Base-by-base conservation (phyloP, 2,888 invertebrate genomes). In the Gonocerus acuteangulatus region DNA sequence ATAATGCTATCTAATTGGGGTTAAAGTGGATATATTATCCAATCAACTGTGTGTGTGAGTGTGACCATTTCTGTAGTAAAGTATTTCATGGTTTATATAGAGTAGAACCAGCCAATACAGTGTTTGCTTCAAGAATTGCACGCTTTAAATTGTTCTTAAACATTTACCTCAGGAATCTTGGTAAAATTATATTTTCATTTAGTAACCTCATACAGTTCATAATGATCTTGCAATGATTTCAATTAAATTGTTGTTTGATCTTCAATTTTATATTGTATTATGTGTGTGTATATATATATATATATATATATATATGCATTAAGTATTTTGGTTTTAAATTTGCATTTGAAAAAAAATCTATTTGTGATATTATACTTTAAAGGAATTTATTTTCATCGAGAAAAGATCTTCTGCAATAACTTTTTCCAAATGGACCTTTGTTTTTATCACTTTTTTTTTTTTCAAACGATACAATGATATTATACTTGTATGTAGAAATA, bases 41-140 rank as follows among this genome's bases (percentile, higher is more conserved):
- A 44, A 57, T 57, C 48, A 42, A 58, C 62, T 52, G 62, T 51
- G 60, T 66, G 63, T 64, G 62, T 66, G 64, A 57, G 57, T 57
- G 57, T 57, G 57, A 22, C 36, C 57, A 45, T 57, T 57, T 57
- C 27, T 57, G 44, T 57, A 44, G 44, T 36, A 21, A 57, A 57
- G 32, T 27, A 57, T 32, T 27, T 57, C 44, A 57, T 57, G 45
- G 45, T 57, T 57, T 52, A 36, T 52, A 52, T 34, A 52, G 39
- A 36, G 32, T 51, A 51, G 51, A 52, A 39, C 32, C 39, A 34
- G 52, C 52, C 52, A 52, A 21, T 13, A 52, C 21, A 39, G 19
- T 21, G 52, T 52, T 52, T 52, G 52, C 52, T 52, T 52, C 21
- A 19, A 36, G 22, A 36, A 52, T 52, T 52, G 42, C 36, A 52